phyloP scores from a whole-genome alignment of 2,888 invertebrate genomes.

The Heliconius sara region DNA sequence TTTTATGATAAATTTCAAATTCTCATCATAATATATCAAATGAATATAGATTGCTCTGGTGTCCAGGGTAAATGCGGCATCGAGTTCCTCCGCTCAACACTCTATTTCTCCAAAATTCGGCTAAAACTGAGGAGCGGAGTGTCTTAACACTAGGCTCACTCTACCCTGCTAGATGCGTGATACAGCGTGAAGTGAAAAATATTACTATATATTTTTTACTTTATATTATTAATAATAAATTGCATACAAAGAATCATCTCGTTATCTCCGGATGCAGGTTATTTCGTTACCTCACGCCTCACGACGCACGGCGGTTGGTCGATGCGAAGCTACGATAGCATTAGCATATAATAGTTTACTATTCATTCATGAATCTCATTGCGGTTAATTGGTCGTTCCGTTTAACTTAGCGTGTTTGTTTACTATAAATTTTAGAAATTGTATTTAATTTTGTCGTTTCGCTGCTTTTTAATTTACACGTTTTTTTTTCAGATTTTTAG shows the following conservation, averaged over 20 bases:
- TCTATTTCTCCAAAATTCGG: too few species aligned
- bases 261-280: constrained; percentile 63
- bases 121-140: too few species aligned
- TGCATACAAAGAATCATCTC: constrained; percentile 22
- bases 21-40: too few species aligned
- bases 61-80: too few species aligned
- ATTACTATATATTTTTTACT: background rate
- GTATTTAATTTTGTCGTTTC: constrained; percentile 21
- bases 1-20: too few species aligned
- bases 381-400: constrained; percentile 39
- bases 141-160: too few species aligned
- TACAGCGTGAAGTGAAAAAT: too few species aligned
- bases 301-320: constrained; percentile 59
- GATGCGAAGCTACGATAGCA: constrained; percentile 67
- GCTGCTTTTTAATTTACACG: too few species aligned
- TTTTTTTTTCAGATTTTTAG: background rate
- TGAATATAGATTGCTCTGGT: too few species aligned
- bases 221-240: background rate
- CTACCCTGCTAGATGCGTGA: too few species aligned
- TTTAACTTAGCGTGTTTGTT: constrained; percentile 28
- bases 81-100: too few species aligned
- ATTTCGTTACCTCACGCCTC: constrained; percentile 64
- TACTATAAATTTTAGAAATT: background rate
- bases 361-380: constrained; percentile 65
- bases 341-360: constrained; percentile 74